A percentile compares a stretch with the other conserved stretches of the same genome.
These are phyloP conservation scores for Glandiceps talaboti DNA, from an alignment of 53 echinoderm and acorn worm genomes.

Conservation along the genomic window DNA sequence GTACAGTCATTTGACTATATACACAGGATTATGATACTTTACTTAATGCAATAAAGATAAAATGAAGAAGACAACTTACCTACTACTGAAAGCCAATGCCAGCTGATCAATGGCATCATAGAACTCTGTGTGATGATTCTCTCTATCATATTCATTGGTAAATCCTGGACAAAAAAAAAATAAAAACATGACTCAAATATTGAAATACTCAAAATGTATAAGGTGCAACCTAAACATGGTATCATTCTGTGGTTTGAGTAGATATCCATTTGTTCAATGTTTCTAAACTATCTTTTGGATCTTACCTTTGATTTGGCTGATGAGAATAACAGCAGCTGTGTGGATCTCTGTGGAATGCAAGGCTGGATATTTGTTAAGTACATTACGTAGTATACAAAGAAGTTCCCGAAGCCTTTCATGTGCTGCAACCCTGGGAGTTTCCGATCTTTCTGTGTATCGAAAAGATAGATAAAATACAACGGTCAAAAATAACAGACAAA, in stretches of 20 bases:
- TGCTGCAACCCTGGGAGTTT: conserved; percentile 68
- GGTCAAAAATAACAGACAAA: no score
- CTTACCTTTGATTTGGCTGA: conserved; percentile 86
- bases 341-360: conserved; percentile 82
- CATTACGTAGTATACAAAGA: conserved; percentile 53
- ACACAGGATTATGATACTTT: no score
- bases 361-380: conserved; percentile 69
- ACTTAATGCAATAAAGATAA: no score
- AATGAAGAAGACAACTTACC: no score
- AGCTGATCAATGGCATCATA: conserved; percentile 88
- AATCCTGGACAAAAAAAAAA: conserved; percentile 41
- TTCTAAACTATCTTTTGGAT: no score
- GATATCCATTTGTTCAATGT: no score
- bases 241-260: no score
- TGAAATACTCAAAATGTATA: no score
- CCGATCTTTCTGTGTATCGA: conserved; percentile 62
- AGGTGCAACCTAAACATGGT: no score
- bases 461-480: no score
- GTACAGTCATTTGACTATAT: no score
- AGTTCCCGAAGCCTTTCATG: conserved; percentile 81
- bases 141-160: conserved; percentile 48
- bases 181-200: no score
- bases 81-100: conserved; percentile 84
- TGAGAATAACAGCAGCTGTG: conserved; percentile 77
- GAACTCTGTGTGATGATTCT: conserved; percentile 36